Evolutionary conservation across 2,113 vertebrate genomes (phyloP).

Genomic region (Chunga burmeisteri): DNA sequence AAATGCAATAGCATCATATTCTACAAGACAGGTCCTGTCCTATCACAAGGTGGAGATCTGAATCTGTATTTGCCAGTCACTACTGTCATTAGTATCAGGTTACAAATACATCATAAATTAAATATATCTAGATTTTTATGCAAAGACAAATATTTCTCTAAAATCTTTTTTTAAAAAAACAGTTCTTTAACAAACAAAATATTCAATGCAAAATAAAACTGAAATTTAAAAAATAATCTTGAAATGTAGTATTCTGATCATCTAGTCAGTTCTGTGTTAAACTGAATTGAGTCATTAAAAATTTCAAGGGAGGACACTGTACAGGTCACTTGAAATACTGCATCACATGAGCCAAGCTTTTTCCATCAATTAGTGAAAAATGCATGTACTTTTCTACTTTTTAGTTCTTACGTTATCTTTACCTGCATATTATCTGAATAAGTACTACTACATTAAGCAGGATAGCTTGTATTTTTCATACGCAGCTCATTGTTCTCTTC

Average conservation of each 20-base stretch:
- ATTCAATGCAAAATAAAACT: not conserved
- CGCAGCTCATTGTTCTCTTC: not conserved
- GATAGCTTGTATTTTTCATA: not conserved
- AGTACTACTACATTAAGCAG: not conserved
- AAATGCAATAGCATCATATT: not conserved
- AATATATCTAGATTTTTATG: not conserved
- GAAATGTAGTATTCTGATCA: not conserved
- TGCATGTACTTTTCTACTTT: not conserved
- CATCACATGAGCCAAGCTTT: not conserved
- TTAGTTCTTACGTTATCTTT: not conserved
- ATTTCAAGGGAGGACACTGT: not conserved
- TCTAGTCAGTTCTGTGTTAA: not conserved
- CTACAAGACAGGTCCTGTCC: not conserved
- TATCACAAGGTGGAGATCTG: not conserved
- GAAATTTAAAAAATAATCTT: not conserved
- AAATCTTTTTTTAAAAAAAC: accelerated
- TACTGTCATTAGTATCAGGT: not conserved
- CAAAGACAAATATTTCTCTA: not conserved
- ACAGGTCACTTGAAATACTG: not conserved
- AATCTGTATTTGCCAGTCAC: not conserved
- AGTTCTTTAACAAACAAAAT: not conserved
- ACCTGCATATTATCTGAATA: not conserved
- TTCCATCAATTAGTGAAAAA: not conserved
- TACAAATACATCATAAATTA: not conserved
- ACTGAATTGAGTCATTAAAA: not conserved